phyloP scores from a whole-genome alignment of 2,888 invertebrate species.

The Toxonevra muliebris region DNA sequence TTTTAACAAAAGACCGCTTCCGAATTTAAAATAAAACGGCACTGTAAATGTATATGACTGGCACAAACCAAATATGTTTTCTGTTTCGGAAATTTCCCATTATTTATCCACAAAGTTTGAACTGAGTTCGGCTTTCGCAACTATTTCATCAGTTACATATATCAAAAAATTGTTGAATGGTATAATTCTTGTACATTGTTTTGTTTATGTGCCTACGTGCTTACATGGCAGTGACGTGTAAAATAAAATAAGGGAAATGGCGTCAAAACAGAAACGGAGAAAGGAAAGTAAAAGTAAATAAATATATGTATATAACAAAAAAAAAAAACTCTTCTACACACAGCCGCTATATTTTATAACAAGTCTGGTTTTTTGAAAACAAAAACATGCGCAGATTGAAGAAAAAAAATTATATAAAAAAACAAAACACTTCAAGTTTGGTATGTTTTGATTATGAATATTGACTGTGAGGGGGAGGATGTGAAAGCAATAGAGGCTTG shows the following conservation, averaged over 20 bases:
- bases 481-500: neutral
- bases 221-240: slow-evolving; percentile 11
- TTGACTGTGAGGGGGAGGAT: neutral
- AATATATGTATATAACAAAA: slow-evolving; percentile 35
- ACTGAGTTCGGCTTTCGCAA: too few species aligned
- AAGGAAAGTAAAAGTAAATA: slow-evolving; percentile 3
- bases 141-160: too few species aligned
- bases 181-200: slow-evolving; percentile 14
- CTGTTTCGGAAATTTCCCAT: neutral
- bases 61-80: too few species aligned
- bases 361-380: slow-evolving; percentile 5
- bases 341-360: neutral
- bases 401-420: too few species aligned
- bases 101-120: slow-evolving; percentile 6
- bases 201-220: slow-evolving; percentile 18
- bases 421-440: too few species aligned
- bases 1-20: too few species aligned
- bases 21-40: too few species aligned
- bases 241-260: slow-evolving; percentile 23
- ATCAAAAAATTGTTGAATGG: slow-evolving; percentile 26
- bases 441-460: neutral
- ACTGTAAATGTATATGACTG: too few species aligned
- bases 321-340: slow-evolving; percentile 37
- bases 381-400: slow-evolving; percentile 18
- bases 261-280: slow-evolving; percentile 27